Evolutionary conservation across 2,888 invertebrate species (phyloP), one percentile per base, ranked within the genome.

Genomic region (Cephonodes hylas): DNA sequence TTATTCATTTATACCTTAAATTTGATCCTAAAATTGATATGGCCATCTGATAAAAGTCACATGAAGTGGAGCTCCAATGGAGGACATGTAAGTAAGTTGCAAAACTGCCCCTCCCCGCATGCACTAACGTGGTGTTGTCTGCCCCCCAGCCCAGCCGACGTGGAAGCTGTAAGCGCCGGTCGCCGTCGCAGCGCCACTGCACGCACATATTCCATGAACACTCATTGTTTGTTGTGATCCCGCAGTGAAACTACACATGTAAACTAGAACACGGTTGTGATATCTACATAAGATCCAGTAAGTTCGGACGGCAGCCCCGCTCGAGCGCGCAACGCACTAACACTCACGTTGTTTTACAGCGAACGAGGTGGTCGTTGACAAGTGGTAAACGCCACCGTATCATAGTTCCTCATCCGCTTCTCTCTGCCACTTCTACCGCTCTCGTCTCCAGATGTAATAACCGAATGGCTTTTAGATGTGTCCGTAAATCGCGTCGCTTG

Each of bases 361-460:
- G 94, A 94, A 94, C 93, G 95, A 95, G 85, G 91, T 88, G 91
- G 95, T 95, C 92, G 84, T 94, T 93, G 94, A 94, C 93, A 95
- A 94, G 93, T 95, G 95, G 95, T 93, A 93, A 92, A 85, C 87
- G 82, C 89, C 90, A 91, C 88, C 84, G 83, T 79, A 79, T 81
- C 88, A 83, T 88, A 89, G 89, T 88, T 88, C 90, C 89, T 89
- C 90, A 84, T 76, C 88, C 85, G 88, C 91, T 87, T 87, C 88
- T 89, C 86, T 89, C 84, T 85, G 85, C 87, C 81, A 83, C 86
- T 85, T 81, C 85, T 83, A 84, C 85, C 84, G 88, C 88, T 85
- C 85, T 85, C 87, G 88, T 82, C 85, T 85, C 82, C 81, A 79
- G 83, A 76, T 83, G 75, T 81, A 76, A 76, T 83, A 76, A 77